Conservation (phyloP, 2,797 vertebrate species). For the Rhinoraja longicauda region DNA sequence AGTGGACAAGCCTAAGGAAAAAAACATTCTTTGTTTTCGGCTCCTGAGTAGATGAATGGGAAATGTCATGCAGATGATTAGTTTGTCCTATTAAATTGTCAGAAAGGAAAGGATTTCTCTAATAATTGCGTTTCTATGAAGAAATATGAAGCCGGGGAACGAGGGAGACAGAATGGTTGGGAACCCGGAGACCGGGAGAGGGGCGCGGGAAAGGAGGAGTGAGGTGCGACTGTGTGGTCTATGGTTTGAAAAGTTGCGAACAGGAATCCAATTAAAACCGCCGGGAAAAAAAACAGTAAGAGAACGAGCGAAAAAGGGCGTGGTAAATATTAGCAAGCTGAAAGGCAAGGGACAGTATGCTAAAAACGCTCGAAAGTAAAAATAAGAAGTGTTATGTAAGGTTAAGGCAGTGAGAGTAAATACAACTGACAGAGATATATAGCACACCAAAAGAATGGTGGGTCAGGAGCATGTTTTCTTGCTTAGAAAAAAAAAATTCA, state of each 20-base stretch:
- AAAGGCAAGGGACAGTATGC: not conserved
- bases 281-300: not conserved
- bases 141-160: conserved; percentile 71
- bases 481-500: not conserved
- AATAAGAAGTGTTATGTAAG: not conserved
- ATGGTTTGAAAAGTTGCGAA: conserved; percentile 30
- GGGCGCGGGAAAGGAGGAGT: not conserved
- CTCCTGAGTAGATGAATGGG: conserved; percentile 80
- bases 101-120: conserved; percentile 78
- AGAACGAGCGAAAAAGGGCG: not conserved
- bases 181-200: conserved; percentile 28
- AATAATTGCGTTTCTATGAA: conserved; percentile 70
- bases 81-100: conserved; percentile 93
- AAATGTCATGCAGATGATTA: conserved; percentile 85
- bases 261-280: not conserved
- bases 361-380: not conserved
- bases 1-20: conserved; percentile 71
- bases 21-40: conserved; percentile 75
- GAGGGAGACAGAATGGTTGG: conserved; percentile 59
- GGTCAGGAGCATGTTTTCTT: not conserved
- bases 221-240: conserved; percentile 21
- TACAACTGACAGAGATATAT: conserved; percentile 20
- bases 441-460: not conserved
- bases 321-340: not conserved
- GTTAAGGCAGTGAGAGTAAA: conserved; percentile 17